Percentiles rank a stretch among this genome's conserved stretches.
Conservation (phyloP, 2,797 vertebrate genomes). For the Trematomus bernacchii region DNA sequence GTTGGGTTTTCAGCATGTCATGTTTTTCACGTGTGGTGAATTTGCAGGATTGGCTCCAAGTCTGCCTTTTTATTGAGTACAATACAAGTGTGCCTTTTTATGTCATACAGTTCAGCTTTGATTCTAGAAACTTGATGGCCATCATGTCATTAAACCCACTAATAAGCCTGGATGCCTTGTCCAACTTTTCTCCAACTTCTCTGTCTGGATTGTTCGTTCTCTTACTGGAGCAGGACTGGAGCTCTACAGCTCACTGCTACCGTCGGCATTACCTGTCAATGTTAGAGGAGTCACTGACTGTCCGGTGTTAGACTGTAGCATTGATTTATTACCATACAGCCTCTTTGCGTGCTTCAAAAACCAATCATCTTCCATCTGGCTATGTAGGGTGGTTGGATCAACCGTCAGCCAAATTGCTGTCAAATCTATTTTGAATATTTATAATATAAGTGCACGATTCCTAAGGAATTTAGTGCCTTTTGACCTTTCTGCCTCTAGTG, state of each 20-base stretch:
- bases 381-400: neutral
- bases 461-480: neutral
- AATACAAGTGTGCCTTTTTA: no score
- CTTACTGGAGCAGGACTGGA: conserved; percentile 23
- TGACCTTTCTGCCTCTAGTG: conserved; percentile 20
- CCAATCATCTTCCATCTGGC: neutral
- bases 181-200: conserved; percentile 42
- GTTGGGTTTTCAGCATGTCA: no score
- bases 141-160: no score
- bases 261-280: conserved; percentile 40
- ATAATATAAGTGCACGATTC: conserved; percentile 8
- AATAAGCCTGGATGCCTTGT: conserved; percentile 17
- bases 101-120: no score
- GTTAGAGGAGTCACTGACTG: conserved; percentile 22
- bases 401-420: neutral
- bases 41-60: no score
- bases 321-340: conserved; percentile 16
- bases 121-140: no score
- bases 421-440: conserved; percentile 27
- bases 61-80: no score
- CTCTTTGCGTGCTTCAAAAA: neutral
- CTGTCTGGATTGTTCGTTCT: conserved; percentile 4
- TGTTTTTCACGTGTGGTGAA: no score
- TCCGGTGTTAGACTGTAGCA: neutral
- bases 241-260: conserved; percentile 26